phyloP scores from a whole-genome alignment of 2,888 invertebrate species.

The Metacarcinus magister region DNA sequence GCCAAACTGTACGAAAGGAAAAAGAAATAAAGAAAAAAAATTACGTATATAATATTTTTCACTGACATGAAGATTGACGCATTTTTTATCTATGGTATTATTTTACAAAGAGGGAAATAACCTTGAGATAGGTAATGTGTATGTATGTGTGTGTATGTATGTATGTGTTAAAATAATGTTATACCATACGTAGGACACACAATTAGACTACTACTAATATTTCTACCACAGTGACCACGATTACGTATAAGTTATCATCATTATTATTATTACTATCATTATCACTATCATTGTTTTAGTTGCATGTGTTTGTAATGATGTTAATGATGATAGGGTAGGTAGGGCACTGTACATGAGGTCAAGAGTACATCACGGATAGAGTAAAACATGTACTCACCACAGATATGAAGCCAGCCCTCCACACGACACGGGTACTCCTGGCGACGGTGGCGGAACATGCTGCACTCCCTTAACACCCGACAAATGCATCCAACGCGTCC shows the following conservation, averaged over 20 bases:
- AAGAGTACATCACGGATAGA: neutral
- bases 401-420: slow-evolving; percentile 80
- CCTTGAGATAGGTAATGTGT: neutral
- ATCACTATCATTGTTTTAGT: neutral
- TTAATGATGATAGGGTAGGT: neutral
- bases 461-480: slow-evolving; percentile 22
- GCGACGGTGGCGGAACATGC: slow-evolving; percentile 75
- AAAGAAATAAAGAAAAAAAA: too few relatives aligned
- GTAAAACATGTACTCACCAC: slow-evolving; percentile 72
- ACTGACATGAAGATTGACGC: neutral
- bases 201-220: neutral
- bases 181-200: neutral
- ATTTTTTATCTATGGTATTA: neutral
- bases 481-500: neutral
- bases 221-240: neutral
- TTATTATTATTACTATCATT: neutral
- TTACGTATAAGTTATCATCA: neutral
- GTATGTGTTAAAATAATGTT: neutral
- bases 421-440: slow-evolving; percentile 79
- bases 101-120: neutral
- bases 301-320: neutral
- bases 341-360: neutral
- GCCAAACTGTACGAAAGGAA: too few relatives aligned
- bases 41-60: neutral
- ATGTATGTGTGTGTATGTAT: neutral